Percentiles rank a stretch among this genome's conserved stretches.
These are phyloP conservation scores for Papilio elwesi DNA, from an alignment of 2,888 invertebrate species.

Conservation along the genomic window DNA sequence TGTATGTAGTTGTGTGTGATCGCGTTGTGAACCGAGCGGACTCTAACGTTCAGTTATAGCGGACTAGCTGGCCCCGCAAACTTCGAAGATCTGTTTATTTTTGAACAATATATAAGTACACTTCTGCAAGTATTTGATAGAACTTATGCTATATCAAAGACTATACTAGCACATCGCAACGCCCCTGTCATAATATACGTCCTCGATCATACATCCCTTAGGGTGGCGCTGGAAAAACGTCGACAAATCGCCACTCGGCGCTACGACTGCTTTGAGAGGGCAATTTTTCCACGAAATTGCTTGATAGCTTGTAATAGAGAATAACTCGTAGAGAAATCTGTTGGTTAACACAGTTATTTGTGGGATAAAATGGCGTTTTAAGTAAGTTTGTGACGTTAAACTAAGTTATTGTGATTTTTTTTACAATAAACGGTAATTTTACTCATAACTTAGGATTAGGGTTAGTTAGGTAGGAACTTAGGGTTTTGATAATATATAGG, in stretches of 20 bases:
- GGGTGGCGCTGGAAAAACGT: constrained; percentile 17
- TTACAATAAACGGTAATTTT: too few species aligned
- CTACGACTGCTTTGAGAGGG: constrained; percentile 10
- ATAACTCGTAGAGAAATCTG: constrained; percentile 7
- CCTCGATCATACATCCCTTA: constrained; percentile 3
- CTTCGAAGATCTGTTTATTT: too few species aligned
- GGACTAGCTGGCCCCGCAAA: too few species aligned
- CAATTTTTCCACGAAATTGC: constrained; percentile 22
- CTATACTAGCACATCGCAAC: neutral
- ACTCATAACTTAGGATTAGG: too few species aligned
- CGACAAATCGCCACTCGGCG: constrained; percentile 30
- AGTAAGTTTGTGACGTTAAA: neutral
- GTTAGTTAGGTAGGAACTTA: too few species aligned
- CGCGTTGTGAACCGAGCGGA: neutral
- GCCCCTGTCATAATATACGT: constrained; percentile 22
- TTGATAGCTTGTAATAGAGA: constrained; percentile 15
- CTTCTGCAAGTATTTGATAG: neutral
- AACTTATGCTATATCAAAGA: constrained; percentile 5
- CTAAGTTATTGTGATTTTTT: too few species aligned
- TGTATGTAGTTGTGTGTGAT: constrained; percentile 4
- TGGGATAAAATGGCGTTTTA: neutral
- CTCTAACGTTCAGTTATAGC: too few species aligned
- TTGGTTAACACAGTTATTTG: neutral
- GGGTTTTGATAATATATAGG: too few species aligned
- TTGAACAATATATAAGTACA: too few species aligned